Percentiles rank a stretch among this genome's conserved stretches.
Conservation (phyloP, 2,797 vertebrate species). For the Allobates femoralis region DNA sequence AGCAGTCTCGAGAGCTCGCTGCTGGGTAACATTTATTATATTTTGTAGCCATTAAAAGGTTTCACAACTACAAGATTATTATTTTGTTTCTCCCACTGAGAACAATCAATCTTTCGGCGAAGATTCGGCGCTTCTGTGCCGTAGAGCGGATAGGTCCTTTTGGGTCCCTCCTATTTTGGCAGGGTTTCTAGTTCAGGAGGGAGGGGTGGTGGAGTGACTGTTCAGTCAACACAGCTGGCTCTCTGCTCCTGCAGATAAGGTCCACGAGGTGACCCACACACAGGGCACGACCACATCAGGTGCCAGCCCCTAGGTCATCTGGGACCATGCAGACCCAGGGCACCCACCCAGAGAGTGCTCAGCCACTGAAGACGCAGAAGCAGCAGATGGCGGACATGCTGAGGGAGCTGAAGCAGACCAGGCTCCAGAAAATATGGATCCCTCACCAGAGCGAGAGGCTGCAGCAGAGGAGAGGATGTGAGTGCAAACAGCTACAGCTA, state of each 20-base stretch:
- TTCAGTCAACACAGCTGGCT: slow-evolving; percentile 15
- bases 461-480: slow-evolving; percentile 83
- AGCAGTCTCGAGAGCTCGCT: too few species aligned
- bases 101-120: too few species aligned
- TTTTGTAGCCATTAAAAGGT: too few species aligned
- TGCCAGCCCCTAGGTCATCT: slow-evolving; percentile 39
- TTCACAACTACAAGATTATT: too few species aligned
- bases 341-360: neutral
- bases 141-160: neutral
- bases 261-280: slow-evolving; percentile 49
- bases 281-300: slow-evolving; percentile 43
- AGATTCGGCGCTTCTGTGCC: neutral
- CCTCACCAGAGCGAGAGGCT: slow-evolving; percentile 78
- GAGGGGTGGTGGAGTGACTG: neutral
- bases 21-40: too few species aligned
- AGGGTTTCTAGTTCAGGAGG: slow-evolving; percentile 14
- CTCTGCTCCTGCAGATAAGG: neutral
- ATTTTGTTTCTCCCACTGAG: too few species aligned
- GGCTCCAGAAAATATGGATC: slow-evolving; percentile 87
- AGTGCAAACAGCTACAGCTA: slow-evolving; percentile 69
- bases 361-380: neutral
- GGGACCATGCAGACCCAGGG: slow-evolving; percentile 39
- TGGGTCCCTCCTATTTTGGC: slow-evolving; percentile 34
- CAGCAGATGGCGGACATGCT: slow-evolving; percentile 74
- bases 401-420: slow-evolving; percentile 80